phyloP scores from a whole-genome alignment of 1,140 invertebrate species.

The Mizuhopecten yessoensis region DNA sequence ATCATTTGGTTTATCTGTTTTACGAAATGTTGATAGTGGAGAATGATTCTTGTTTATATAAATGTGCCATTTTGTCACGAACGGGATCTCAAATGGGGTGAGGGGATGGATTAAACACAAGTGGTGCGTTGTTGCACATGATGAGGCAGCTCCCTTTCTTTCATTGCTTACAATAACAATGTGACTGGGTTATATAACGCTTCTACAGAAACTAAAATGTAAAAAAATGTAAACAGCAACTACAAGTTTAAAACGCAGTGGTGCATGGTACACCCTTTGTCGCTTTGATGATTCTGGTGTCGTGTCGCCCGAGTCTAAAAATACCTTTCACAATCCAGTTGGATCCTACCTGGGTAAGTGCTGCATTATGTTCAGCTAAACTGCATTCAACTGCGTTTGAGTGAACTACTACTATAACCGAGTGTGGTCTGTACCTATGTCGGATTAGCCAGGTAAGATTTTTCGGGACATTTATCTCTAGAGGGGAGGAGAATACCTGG shows the following conservation, averaged over 20 bases:
- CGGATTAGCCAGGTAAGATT: slow-evolving; percentile 14
- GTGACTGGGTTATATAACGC: too few species aligned
- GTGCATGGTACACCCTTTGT: neutral
- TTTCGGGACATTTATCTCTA: slow-evolving; percentile 33
- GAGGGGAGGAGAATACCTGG: neutral
- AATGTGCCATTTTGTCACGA: too few species aligned
- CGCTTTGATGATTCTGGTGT: neutral
- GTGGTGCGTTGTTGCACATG: too few species aligned
- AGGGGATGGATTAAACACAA: too few species aligned
- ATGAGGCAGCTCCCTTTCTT: too few species aligned
- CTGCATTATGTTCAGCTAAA: neutral
- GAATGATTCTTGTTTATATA: too few species aligned
- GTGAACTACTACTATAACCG: neutral
- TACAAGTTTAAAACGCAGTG: neutral
- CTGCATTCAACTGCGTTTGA: neutral
- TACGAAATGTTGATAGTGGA: too few species aligned
- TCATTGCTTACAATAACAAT: too few species aligned
- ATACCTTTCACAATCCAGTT: neutral
- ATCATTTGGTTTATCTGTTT: too few species aligned
- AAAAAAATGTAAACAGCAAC: neutral
- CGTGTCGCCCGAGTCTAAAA: neutral
- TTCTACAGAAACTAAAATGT: too few species aligned
- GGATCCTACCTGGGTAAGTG: neutral
- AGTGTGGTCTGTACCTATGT: neutral
- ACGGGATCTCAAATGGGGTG: too few species aligned